These are phyloP conservation scores for Nemurella pictetii DNA, from an alignment of 2,888 invertebrate species.

Conservation along the genomic window DNA sequence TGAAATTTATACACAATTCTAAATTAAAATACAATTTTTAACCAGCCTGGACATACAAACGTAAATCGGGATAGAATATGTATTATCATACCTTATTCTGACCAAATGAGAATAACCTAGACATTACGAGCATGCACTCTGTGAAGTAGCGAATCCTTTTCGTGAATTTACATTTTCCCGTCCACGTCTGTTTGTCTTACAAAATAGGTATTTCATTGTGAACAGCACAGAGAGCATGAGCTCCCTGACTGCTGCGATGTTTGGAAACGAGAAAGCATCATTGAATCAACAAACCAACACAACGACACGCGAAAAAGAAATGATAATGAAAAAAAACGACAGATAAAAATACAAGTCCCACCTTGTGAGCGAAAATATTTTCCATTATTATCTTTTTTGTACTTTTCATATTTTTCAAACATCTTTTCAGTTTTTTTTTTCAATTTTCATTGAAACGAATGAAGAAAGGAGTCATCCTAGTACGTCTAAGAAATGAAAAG, in stretches of 20 bases:
- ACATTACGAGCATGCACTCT: no score
- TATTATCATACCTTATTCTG: no score
- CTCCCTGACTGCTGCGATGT: not conserved
- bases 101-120: no score
- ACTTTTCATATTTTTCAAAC: constrained; percentile 35
- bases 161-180: no score
- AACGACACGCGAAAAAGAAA: constrained; percentile 24
- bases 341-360: constrained; percentile 28
- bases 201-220: not conserved
- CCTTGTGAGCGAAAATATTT: constrained; percentile 29
- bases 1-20: no score
- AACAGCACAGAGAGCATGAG: not conserved
- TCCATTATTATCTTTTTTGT: constrained; percentile 25
- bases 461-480: constrained; percentile 34
- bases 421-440: constrained; percentile 32
- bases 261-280: not conserved
- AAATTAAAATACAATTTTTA: no score
- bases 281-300: constrained; percentile 13
- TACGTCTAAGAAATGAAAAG: constrained; percentile 31
- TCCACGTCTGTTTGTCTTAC: not conserved
- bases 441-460: constrained; percentile 28
- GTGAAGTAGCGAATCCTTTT: no score
- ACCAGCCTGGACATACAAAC: no score
- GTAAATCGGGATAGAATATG: no score
- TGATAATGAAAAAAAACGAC: constrained; percentile 20